phyloP scores from a whole-genome alignment of 2,888 invertebrate genomes.

The Drosophila monieri region DNA sequence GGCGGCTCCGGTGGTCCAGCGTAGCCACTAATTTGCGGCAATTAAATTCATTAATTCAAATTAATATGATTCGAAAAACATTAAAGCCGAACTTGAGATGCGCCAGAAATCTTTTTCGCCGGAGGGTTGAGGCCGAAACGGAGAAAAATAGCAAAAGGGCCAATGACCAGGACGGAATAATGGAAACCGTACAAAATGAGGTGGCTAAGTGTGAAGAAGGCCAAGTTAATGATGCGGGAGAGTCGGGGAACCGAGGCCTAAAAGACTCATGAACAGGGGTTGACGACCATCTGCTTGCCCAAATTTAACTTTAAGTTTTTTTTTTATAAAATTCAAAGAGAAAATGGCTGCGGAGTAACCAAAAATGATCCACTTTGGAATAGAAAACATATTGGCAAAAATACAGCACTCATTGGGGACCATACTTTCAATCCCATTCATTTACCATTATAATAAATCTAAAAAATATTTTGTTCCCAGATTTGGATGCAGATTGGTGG shows the following conservation, averaged over 20 bases:
- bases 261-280: constrained; percentile 41
- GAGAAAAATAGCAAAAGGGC: constrained; percentile 43
- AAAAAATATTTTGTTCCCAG: too few relatives aligned
- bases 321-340: background rate
- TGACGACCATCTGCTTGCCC: constrained; percentile 20
- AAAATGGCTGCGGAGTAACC: background rate
- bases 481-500: too few relatives aligned
- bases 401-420: too few relatives aligned
- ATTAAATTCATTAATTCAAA: constrained; percentile 78
- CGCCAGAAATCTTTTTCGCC: constrained; percentile 19
- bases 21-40: constrained; percentile 66
- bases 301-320: background rate
- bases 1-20: constrained; percentile 56
- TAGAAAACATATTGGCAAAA: too few relatives aligned
- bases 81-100: constrained; percentile 37
- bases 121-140: constrained; percentile 5
- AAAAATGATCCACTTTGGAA: background rate
- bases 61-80: constrained; percentile 74
- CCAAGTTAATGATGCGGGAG: constrained; percentile 67
- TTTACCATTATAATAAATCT: too few relatives aligned
- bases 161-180: constrained; percentile 71
- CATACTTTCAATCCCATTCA: too few relatives aligned
- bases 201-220: constrained; percentile 67
- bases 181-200: constrained; percentile 37
- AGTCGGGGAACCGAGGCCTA: constrained; percentile 20